These are phyloP conservation scores for Paramormyrops kingsleyae DNA, from an alignment of 2,113 vertebrate genomes.

Conservation along the genomic window DNA sequence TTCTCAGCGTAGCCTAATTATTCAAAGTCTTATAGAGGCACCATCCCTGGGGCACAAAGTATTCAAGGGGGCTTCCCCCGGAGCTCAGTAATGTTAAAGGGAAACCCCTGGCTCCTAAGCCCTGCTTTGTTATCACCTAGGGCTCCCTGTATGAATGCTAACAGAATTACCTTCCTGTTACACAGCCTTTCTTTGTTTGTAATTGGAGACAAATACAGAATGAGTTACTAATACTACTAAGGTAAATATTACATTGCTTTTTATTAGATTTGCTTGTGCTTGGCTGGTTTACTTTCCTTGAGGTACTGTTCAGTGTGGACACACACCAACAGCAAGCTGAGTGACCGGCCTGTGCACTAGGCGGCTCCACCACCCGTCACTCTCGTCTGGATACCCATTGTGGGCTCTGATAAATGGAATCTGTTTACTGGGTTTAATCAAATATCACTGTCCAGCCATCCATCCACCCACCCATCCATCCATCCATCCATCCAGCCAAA, in stretches of 20 bases:
- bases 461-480: no score
- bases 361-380: background rate
- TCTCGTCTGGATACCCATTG: background rate
- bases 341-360: background rate
- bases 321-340: background rate
- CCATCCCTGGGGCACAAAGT: background rate
- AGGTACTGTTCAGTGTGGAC: background rate
- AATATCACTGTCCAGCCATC: no score
- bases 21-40: background rate
- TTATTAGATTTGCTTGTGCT: background rate
- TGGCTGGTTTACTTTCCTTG: background rate
- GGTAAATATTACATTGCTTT: background rate
- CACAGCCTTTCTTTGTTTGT: background rate
- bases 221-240: background rate
- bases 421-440: background rate
- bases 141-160: background rate
- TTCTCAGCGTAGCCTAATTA: background rate
- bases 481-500: background rate
- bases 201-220: background rate
- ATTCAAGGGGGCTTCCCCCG: background rate
- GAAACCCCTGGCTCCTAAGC: background rate
- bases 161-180: background rate
- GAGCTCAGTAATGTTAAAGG: background rate
- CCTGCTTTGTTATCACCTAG: background rate
- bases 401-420: background rate